Evolutionary conservation across 2,797 vertebrate species (phyloP).

Genomic region (Muscicapa comitata): DNA sequence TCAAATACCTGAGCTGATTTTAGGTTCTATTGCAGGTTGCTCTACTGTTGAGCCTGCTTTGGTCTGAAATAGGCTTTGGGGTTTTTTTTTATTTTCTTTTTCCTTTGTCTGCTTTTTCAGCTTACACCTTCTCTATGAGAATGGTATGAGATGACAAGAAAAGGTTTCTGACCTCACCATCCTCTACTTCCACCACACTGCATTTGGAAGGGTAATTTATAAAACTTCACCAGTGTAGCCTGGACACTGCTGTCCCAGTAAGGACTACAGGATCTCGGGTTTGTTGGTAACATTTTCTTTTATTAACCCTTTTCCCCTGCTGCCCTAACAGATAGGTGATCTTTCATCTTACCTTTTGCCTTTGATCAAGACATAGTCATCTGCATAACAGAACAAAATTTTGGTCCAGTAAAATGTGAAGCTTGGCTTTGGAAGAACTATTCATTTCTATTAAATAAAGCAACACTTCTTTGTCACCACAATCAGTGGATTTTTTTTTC

Average conservation of each 20-base stretch:
- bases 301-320: background rate
- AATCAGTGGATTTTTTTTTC: background rate
- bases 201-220: background rate
- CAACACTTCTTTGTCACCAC: background rate
- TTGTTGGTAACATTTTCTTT: background rate
- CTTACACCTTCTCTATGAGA: background rate
- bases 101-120: slow-evolving; percentile 13
- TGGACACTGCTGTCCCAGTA: background rate
- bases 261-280: background rate
- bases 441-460: background rate
- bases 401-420: background rate
- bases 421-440: background rate
- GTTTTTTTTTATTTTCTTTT: background rate
- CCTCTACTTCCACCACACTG: background rate
- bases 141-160: background rate
- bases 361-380: background rate
- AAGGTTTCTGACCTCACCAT: background rate
- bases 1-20: slow-evolving; percentile 5
- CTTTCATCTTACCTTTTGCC: slow-evolving; percentile 1
- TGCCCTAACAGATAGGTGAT: background rate
- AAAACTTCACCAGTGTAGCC: background rate
- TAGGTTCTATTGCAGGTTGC: background rate
- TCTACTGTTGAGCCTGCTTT: background rate
- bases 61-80: background rate
- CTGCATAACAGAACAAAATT: background rate